These are phyloP conservation scores for Stomatorhinus walkeri DNA, from an alignment of 2,797 vertebrate genomes.

Conservation along the genomic window DNA sequence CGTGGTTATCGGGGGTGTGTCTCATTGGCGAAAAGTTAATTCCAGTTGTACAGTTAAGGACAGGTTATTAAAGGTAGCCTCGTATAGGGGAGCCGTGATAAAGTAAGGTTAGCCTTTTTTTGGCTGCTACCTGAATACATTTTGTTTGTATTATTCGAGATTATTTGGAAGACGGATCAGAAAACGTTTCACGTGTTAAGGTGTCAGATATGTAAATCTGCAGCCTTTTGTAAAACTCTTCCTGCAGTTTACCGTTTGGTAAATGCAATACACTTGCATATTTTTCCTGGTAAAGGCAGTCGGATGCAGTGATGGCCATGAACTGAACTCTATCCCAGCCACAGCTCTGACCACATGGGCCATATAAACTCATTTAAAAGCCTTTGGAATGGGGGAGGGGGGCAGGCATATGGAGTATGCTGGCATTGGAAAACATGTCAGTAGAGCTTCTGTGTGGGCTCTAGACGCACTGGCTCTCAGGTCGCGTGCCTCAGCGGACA, in stretches of 20 bases:
- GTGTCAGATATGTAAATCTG: not conserved
- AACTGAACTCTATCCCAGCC: not conserved
- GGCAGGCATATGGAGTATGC: not conserved
- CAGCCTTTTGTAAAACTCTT: not conserved
- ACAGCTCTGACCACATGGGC: not conserved
- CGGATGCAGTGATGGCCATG: not conserved
- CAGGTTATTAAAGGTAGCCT: not conserved
- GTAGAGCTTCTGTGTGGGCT: not conserved
- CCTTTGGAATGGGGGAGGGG: not conserved
- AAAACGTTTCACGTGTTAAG: not conserved
- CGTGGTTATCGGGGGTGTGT: not conserved
- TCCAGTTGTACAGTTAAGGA: not conserved
- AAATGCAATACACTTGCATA: not conserved
- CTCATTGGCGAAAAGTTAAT: not conserved
- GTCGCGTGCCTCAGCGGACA: not conserved
- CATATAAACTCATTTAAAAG: not conserved
- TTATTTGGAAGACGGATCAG: not conserved
- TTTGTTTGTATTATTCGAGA: not conserved
- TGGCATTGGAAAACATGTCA: not conserved
- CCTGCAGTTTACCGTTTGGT: not conserved
- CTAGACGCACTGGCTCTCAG: not conserved
- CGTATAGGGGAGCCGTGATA: not conserved
- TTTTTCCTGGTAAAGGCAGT: not conserved
- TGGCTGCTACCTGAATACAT: not conserved
- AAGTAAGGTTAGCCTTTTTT: not conserved